Base-by-base conservation (phyloP, 2,797 vertebrate species). In the Adrianichthys oophorus region DNA sequence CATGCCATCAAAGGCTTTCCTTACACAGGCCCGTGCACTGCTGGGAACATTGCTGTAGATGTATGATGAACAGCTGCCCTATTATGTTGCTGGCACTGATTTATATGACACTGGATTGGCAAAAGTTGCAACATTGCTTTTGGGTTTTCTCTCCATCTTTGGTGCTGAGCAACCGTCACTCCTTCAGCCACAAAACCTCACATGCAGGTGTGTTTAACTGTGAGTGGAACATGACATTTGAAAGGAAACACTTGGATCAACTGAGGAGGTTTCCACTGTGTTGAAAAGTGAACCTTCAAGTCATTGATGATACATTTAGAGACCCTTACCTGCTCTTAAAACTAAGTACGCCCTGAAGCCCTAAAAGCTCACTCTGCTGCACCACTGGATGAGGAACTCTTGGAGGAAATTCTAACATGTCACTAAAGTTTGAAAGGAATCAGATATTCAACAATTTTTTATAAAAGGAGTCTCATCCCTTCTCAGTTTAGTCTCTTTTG, bases 1-100 rank as follows among this genome's bases (percentile, higher is more conserved):
- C 73, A 50, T 70, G 70, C 71, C 83, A 72, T 78, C 83, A 73
- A 64, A 68, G 81, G 74, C 81, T 74, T 78, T 75, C 78, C 80
- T 64, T 69, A 61, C 68, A 71, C 0, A 44, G 67, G 58, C 55
- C 74, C 54, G 65, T 59, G 74, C 62, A 15, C 61, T 19, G 7
- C 71, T 44, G 74, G 69, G 62, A 68, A 62, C 63, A 68, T 45
- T 1, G 46, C 70, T 40, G 57, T n/a, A 56, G 63, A 74, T 59
- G 51, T 48, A 21, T n/a, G 57, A 75, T 56, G 61, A 70, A 69
- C 66, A 65, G 60, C 65, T 66, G 69, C 16, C 32, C 62, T 26
- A 26, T 65, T 62, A 49, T 65, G 48, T 41, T 32, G 8, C 32
- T 42, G 16, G 54, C 26, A 10, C 45, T 1, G 18, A 14, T 47